phyloP scores from a whole-genome alignment of 2,113 vertebrate species.

The Pteruthius melanotis region DNA sequence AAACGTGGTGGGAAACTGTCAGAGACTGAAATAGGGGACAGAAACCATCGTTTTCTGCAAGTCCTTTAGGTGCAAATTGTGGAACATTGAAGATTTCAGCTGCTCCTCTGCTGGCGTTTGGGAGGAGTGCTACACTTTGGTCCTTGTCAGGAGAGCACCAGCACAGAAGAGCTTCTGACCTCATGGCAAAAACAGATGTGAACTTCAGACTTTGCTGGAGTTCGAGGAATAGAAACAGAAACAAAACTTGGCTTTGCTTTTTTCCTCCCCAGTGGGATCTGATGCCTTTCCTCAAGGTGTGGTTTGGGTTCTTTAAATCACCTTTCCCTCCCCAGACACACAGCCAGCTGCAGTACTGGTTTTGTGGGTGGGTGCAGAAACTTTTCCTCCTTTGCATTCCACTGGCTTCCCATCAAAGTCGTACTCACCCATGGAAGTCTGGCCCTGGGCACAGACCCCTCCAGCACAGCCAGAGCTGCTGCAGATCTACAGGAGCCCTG shows the following conservation, averaged over 20 bases:
- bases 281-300: background rate
- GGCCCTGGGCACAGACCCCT: background rate
- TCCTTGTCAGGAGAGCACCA: rapidly evolving
- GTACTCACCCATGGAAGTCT: rapidly evolving
- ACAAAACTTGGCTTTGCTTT: background rate
- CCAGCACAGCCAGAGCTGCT: background rate
- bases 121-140: background rate
- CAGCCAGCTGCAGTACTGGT: background rate
- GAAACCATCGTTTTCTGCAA: rapidly evolving
- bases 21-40: background rate
- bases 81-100: background rate
- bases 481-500: background rate
- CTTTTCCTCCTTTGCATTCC: background rate
- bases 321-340: background rate
- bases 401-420: background rate
- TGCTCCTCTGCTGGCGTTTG: background rate
- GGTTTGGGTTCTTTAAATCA: background rate
- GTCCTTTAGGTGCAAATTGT: background rate
- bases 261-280: background rate
- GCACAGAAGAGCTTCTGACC: background rate
- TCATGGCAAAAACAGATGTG: rapidly evolving
- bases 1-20: rapidly evolving
- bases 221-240: rapidly evolving
- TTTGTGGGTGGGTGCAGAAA: background rate
- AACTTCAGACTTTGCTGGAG: background rate